Percentiles rank a stretch among this genome's conserved stretches.
Evolutionary conservation across 23 tunicate species (phyloP).

Genomic region (Trididemnum miniatum): DNA sequence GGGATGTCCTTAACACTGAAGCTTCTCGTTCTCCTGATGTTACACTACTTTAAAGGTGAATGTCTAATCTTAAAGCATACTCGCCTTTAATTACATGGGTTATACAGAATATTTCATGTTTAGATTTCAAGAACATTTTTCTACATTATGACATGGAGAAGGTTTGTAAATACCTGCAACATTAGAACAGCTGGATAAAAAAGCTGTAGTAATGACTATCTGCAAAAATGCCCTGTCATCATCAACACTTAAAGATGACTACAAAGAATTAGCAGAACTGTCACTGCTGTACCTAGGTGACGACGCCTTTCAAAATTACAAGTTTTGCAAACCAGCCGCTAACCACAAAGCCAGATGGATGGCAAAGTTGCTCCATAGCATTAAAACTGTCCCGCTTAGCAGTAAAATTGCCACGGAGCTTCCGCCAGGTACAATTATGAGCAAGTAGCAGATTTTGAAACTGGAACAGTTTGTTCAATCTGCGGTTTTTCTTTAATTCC

Average conservation of each 20-base stretch:
- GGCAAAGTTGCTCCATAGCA: not conserved
- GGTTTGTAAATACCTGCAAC: not conserved
- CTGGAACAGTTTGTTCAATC: too few species aligned
- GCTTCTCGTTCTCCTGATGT: not conserved
- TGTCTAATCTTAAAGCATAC: not conserved
- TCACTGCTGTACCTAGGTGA: not conserved
- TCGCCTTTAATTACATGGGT: not conserved
- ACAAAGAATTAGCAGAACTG: not conserved
- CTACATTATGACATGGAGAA: not conserved
- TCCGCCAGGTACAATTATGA: not conserved
- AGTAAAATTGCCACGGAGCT: not conserved
- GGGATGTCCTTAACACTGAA: conserved; percentile 10
- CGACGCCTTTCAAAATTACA: not conserved
- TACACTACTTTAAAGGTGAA: not conserved
- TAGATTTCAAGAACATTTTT: not conserved
- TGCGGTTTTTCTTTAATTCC: too few species aligned
- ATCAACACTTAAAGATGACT: not conserved
- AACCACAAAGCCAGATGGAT: conserved; percentile 7
- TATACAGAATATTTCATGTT: not conserved
- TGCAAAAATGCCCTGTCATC: not conserved
- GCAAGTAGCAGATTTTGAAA: not conserved
- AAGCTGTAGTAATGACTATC: not conserved
- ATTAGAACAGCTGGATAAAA: not conserved
- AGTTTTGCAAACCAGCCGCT: not conserved
- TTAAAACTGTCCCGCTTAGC: not conserved